phyloP scores from a whole-genome alignment of 2,888 invertebrate genomes.

The Drosophila fulvimacula region DNA sequence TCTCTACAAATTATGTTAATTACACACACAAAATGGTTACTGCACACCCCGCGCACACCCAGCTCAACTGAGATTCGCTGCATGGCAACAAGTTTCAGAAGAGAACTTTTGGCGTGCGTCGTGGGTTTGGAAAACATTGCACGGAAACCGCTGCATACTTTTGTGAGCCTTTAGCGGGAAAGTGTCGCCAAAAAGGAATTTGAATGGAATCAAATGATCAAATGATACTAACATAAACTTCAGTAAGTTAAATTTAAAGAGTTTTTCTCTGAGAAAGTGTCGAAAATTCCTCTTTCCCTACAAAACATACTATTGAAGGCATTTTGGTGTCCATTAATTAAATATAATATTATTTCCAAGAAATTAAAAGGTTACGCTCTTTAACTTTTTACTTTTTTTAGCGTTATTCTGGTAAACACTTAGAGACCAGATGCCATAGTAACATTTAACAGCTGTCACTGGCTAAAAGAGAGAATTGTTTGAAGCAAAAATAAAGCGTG shows the following conservation, averaged over 20 bases:
- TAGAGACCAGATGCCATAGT: conserved; percentile 15
- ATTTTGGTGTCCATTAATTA: background rate
- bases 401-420: background rate
- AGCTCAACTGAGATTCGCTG: conserved; percentile 21
- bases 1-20: conserved; percentile 51
- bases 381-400: background rate
- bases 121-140: background rate
- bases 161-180: background rate
- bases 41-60: conserved; percentile 13
- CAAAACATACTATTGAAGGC: too few species aligned
- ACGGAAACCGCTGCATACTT: conserved; percentile 35
- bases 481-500: conserved; percentile 20
- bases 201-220: background rate
- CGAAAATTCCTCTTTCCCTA: too few species aligned
- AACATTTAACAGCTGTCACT: conserved; percentile 32
- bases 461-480: conserved; percentile 5
- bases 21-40: conserved; percentile 28
- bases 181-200: background rate
- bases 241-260: too few species aligned
- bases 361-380: background rate
- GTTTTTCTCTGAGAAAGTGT: too few species aligned
- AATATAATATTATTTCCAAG: background rate
- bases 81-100: conserved; percentile 29
- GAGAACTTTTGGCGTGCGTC: background rate
- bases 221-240: background rate